Percentiles rank a stretch among this genome's conserved stretches.
Evolutionary conservation across 1,140 invertebrate species (phyloP).

Genomic region (Caenorhabditis brenneri): DNA sequence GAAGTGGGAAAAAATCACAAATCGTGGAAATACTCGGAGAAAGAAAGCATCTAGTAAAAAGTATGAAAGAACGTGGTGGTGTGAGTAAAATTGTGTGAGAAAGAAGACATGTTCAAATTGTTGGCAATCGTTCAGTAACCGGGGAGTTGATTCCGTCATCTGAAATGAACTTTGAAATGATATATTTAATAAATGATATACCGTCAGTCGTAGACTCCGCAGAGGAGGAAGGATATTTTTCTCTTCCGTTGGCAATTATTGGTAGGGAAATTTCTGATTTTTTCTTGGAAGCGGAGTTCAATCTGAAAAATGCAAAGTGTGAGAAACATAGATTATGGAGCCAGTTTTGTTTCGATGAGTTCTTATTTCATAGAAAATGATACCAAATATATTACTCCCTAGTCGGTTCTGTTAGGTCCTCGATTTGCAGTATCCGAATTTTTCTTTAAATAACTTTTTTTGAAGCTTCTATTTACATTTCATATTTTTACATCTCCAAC

Average conservation of each 20-base stretch:
- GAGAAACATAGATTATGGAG: not conserved
- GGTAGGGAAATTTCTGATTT: conserved; percentile 2
- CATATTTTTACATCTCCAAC: too few species aligned
- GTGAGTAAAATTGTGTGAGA: not conserved
- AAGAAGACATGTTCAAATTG: not conserved
- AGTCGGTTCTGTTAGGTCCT: too few species aligned
- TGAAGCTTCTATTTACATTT: too few species aligned
- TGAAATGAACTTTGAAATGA: not conserved
- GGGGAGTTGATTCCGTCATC: conserved; percentile 26
- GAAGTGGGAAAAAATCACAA: conserved; percentile 10
- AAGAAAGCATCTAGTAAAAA: conserved; percentile 9
- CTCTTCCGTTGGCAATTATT: not conserved
- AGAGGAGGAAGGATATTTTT: conserved; percentile 17
- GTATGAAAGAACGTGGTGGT: not conserved
- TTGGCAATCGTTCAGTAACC: conserved; percentile 33
- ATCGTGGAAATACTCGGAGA: conserved; percentile 13
- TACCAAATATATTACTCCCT: too few species aligned
- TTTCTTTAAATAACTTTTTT: too few species aligned
- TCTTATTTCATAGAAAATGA: too few species aligned
- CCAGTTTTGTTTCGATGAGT: too few species aligned
- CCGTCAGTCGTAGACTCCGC: not conserved
- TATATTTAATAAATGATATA: not conserved
- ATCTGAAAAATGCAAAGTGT: too few species aligned
- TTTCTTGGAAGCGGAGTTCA: not conserved
- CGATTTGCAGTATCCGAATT: too few species aligned